phyloP scores from a whole-genome alignment of 2,888 invertebrate species.

The Xylota segnis region DNA sequence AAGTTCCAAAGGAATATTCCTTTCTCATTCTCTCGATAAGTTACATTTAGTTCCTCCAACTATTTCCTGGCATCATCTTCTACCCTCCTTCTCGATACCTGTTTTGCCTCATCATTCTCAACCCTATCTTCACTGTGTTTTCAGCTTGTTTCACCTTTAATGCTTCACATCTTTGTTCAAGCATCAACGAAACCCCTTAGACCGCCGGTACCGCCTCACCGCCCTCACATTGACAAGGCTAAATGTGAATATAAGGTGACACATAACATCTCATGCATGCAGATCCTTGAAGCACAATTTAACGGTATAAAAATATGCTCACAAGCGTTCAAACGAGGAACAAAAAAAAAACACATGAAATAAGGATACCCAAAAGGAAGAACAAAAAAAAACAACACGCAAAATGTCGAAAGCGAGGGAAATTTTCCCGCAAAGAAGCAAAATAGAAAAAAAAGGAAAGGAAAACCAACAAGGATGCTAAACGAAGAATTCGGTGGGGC shows the following conservation, averaged over 20 bases:
- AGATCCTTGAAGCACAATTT: slow-evolving; percentile 70
- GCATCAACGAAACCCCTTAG: slow-evolving; percentile 31
- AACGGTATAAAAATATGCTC: slow-evolving; percentile 66
- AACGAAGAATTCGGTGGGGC: slow-evolving; percentile 63
- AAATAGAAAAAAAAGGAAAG: slow-evolving; percentile 10
- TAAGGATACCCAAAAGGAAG: slow-evolving; percentile 41
- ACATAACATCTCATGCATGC: slow-evolving; percentile 72
- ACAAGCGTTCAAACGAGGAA: slow-evolving; percentile 1
- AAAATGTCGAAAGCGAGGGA: slow-evolving; percentile 30
- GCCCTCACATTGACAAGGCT: slow-evolving; percentile 52
- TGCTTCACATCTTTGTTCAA: slow-evolving; percentile 47
- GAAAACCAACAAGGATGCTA: slow-evolving; percentile 28
- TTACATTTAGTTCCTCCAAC: no score
- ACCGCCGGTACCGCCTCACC: background rate
- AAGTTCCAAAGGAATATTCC: no score
- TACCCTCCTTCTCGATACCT: background rate
- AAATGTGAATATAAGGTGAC: slow-evolving; percentile 71
- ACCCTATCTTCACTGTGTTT: slow-evolving; percentile 17
- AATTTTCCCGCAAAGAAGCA: background rate
- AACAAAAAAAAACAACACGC: slow-evolving; percentile 32
- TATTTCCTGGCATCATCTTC: no score
- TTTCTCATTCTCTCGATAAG: no score
- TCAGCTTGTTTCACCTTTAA: slow-evolving; percentile 47
- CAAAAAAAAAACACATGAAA: slow-evolving; percentile 29
- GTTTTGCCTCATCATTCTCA: slow-evolving; percentile 37